Evolutionary conservation across 2,113 vertebrate species (phyloP).

Genomic region (Cygnus atratus): DNA sequence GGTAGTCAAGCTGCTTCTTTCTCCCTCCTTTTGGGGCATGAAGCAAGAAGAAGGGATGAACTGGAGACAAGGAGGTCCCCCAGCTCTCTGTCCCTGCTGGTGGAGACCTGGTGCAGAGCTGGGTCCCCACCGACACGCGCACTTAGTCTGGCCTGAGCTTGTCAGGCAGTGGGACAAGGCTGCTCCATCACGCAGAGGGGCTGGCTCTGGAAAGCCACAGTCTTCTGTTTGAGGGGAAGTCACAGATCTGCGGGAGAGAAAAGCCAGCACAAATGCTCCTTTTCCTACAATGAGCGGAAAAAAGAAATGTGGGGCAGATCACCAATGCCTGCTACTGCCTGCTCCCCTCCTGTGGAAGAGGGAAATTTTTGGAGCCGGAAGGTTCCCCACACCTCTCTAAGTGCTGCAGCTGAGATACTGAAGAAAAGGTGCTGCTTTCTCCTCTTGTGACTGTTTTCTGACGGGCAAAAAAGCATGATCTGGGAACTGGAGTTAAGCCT

Average conservation of each 20-base stretch:
- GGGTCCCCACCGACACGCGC: fast-evolving
- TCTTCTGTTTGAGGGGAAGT: not conserved
- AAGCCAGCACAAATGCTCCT: not conserved
- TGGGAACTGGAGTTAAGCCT: not conserved
- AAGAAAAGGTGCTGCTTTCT: not conserved
- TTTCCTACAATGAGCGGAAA: not conserved
- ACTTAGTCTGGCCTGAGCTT: not conserved
- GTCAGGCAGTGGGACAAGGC: not conserved
- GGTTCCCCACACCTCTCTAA: not conserved
- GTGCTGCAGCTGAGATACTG: not conserved
- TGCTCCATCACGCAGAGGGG: not conserved
- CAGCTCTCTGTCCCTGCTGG: fast-evolving
- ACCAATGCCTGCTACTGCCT: not conserved
- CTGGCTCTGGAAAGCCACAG: not conserved
- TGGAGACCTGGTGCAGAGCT: not conserved
- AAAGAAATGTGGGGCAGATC: not conserved
- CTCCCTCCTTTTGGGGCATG: not conserved
- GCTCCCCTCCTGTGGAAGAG: not conserved
- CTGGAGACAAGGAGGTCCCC: not conserved
- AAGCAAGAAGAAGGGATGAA: not conserved
- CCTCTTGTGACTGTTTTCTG: not conserved
- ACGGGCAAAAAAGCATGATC: not conserved
- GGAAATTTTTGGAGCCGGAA: not conserved
- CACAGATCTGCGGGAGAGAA: fast-evolving
- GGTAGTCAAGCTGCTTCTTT: not conserved